Conservation (phyloP, 2,888 invertebrate genomes). For the Arenicola marina region DNA sequence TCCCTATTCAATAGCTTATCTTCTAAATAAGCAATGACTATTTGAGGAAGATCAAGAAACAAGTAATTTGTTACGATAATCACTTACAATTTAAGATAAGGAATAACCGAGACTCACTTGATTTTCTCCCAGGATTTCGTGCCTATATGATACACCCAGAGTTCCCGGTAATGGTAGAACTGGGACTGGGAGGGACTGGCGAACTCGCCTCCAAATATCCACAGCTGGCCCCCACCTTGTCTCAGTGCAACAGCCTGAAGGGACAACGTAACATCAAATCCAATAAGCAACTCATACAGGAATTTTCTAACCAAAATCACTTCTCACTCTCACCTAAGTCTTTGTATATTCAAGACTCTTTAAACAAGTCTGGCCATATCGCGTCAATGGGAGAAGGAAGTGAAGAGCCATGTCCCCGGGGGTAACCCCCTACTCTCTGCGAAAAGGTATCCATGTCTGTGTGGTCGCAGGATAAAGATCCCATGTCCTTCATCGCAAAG, state of each 20-base stretch:
- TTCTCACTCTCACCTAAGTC: too few species aligned
- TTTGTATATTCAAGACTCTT: too few species aligned
- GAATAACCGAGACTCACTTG: conserved; percentile 59
- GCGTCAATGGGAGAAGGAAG: too few species aligned
- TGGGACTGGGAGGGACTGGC: conserved; percentile 87
- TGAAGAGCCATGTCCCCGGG: too few species aligned
- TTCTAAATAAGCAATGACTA: not conserved
- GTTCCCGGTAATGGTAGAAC: conserved; percentile 89
- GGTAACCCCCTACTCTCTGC: too few species aligned
- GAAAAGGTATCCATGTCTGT: too few species aligned
- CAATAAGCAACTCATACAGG: too few species aligned
- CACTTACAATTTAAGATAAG: not conserved
- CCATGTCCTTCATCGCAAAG: too few species aligned
- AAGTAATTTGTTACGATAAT: not conserved
- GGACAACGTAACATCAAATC: too few species aligned
- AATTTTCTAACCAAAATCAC: too few species aligned
- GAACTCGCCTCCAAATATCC: conserved; percentile 90
- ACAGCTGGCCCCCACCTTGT: conserved; percentile 75
- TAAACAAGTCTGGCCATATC: not conserved
- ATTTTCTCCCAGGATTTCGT: conserved; percentile 80
- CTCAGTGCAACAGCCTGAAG: conserved; percentile 74
- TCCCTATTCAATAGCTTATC: not conserved
- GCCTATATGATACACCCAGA: conserved; percentile 81
- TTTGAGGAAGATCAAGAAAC: not conserved
- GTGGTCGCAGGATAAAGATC: too few species aligned